Evolutionary conservation across 2,113 vertebrate genomes (phyloP).

Genomic region (Phyllopteryx taeniolatus): DNA sequence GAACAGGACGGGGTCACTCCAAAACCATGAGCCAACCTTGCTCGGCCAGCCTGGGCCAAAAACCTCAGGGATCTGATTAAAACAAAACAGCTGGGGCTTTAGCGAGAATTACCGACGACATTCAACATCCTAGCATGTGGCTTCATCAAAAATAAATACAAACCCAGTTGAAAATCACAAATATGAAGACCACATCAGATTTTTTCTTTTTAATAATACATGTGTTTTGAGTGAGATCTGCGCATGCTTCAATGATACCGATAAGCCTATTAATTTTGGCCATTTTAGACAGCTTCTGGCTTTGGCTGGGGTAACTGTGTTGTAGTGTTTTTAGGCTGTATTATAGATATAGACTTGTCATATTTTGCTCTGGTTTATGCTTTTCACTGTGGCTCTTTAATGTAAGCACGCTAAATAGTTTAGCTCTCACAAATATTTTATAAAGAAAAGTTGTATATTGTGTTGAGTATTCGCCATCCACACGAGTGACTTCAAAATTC

Average conservation of each 20-base stretch:
- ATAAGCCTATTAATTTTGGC: neutral
- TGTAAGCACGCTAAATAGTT: neutral
- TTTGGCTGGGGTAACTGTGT: neutral
- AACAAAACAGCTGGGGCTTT: slow-evolving; percentile 71
- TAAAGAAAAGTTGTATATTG: neutral
- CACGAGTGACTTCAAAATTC: too few species aligned
- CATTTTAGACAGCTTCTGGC: neutral
- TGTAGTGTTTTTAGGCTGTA: neutral
- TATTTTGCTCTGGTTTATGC: neutral
- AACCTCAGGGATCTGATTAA: slow-evolving; percentile 66
- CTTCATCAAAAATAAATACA: slow-evolving; percentile 33
- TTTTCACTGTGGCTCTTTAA: neutral
- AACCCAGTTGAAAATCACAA: slow-evolving; percentile 17
- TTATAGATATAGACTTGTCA: neutral
- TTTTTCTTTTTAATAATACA: neutral
- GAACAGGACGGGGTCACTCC: slow-evolving; percentile 39
- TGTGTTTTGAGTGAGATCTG: neutral
- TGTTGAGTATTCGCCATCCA: neutral
- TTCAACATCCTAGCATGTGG: slow-evolving; percentile 19
- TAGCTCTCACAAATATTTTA: neutral
- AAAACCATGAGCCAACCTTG: slow-evolving; percentile 48
- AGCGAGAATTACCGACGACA: slow-evolving; percentile 52
- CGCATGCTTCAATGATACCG: neutral
- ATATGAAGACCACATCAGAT: neutral
- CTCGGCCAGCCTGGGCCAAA: slow-evolving; percentile 46